Conservation (phyloP, 2,888 invertebrate genomes). For the Autographa gamma region DNA sequence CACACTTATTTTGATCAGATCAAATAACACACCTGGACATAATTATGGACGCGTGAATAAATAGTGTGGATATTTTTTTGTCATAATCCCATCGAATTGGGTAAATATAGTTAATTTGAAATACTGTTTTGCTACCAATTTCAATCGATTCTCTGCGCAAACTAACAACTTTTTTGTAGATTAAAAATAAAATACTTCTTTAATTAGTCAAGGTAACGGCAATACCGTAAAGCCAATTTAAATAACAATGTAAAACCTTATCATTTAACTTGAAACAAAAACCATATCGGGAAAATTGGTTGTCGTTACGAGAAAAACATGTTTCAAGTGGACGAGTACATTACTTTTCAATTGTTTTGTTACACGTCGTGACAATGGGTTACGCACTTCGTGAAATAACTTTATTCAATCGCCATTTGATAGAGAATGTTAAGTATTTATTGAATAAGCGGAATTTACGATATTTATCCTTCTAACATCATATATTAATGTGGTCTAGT, state of each 20-base stretch:
- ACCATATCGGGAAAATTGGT: background rate
- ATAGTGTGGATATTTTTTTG: no score
- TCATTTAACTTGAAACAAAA: background rate
- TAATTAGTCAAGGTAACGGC: background rate
- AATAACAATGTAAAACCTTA: background rate
- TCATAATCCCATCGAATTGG: no score
- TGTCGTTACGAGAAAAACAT: slow-evolving; percentile 1
- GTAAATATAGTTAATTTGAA: no score
- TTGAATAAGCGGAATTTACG: background rate
- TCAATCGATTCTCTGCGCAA: no score
- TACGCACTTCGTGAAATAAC: background rate
- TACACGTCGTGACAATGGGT: background rate
- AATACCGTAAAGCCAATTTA: background rate
- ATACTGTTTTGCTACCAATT: no score
- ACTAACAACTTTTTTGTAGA: background rate
- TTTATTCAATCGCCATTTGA: background rate
- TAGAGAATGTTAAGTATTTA: background rate
- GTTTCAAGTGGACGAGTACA: background rate
- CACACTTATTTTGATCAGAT: no score
- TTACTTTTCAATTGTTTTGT: slow-evolving; percentile 4
- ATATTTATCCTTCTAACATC: background rate
- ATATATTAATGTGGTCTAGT: background rate
- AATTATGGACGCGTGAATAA: no score
- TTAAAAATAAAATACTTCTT: no score
- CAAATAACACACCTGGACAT: no score